Conservation (phyloP, 2,797 vertebrate genomes). For the Semaprochilodus insignis region DNA sequence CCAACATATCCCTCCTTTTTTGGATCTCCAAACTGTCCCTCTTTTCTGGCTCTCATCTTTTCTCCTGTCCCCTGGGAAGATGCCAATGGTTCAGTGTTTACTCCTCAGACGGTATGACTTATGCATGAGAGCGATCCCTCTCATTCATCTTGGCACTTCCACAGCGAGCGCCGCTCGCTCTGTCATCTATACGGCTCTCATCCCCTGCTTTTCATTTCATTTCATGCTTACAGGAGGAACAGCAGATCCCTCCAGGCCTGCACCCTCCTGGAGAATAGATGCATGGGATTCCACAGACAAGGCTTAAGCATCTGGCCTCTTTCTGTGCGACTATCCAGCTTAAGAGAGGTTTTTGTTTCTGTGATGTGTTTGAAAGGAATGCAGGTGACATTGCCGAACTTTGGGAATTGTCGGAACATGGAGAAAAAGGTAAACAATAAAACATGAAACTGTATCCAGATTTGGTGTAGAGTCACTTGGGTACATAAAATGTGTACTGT, state of each 20-base stretch:
- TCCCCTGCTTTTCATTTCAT: slow-evolving; percentile 62
- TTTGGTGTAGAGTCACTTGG: no score
- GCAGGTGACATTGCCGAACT: slow-evolving; percentile 28
- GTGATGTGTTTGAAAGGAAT: slow-evolving; percentile 12
- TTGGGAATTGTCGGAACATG: neutral
- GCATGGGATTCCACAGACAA: slow-evolving; percentile 52
- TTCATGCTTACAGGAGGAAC: slow-evolving; percentile 56
- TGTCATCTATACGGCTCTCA: slow-evolving; percentile 62
- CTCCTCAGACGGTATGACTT: slow-evolving; percentile 71
- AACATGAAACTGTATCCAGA: no score
- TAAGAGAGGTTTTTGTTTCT: slow-evolving; percentile 30
- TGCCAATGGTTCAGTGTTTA: slow-evolving; percentile 67
- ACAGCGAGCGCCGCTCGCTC: slow-evolving; percentile 50
- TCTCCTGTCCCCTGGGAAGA: slow-evolving; percentile 36
- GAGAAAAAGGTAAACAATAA: slow-evolving; percentile 10
- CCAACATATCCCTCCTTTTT: neutral
- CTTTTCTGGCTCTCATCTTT: neutral
- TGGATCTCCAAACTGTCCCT: neutral
- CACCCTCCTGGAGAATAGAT: slow-evolving; percentile 47
- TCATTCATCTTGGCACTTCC: slow-evolving; percentile 71
- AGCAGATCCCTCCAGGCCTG: slow-evolving; percentile 21
- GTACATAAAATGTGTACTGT: no score
- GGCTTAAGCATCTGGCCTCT: slow-evolving; percentile 40
- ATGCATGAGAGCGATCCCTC: slow-evolving; percentile 73
- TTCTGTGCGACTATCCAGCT: slow-evolving; percentile 35